A percentile compares a stretch with the other conserved stretches of the same genome.
Evolutionary conservation across 2,797 vertebrate species (phyloP).

Genomic region (Sylvilagus floridanus): DNA sequence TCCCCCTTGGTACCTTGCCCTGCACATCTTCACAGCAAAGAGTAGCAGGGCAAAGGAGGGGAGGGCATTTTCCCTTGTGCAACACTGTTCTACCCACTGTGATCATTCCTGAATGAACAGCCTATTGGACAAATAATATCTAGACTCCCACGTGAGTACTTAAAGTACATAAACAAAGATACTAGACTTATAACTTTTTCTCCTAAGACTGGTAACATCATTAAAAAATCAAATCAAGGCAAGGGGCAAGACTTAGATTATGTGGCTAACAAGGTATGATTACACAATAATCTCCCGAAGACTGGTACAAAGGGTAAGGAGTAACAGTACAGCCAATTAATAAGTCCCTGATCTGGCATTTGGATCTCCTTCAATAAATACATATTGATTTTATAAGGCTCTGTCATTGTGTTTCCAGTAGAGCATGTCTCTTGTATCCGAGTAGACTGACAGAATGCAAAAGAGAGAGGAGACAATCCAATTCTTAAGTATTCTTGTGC

Average conservation of each 20-base stretch:
- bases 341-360: not conserved
- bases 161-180: not conserved
- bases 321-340: not conserved
- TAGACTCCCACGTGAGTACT: not conserved
- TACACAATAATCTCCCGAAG: not conserved
- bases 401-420: not conserved
- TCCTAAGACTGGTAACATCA: not conserved
- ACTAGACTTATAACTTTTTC: not conserved
- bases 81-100: not conserved
- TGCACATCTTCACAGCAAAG: not conserved
- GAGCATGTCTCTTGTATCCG: not conserved
- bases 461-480: slow-evolving; percentile 10
- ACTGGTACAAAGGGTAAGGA: not conserved
- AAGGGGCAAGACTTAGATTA: not conserved
- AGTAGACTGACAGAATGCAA: not conserved
- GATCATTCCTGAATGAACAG: not conserved
- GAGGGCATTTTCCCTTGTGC: not conserved
- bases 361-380: slow-evolving; percentile 17
- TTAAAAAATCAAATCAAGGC: not conserved
- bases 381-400: not conserved
- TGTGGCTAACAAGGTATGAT: not conserved
- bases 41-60: not conserved
- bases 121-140: not conserved
- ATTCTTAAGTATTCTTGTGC: not conserved
- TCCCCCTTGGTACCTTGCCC: not conserved